Evolutionary conservation across 2,888 invertebrate genomes (phyloP).

Genomic region (Dicyrtoma fusca): DNA sequence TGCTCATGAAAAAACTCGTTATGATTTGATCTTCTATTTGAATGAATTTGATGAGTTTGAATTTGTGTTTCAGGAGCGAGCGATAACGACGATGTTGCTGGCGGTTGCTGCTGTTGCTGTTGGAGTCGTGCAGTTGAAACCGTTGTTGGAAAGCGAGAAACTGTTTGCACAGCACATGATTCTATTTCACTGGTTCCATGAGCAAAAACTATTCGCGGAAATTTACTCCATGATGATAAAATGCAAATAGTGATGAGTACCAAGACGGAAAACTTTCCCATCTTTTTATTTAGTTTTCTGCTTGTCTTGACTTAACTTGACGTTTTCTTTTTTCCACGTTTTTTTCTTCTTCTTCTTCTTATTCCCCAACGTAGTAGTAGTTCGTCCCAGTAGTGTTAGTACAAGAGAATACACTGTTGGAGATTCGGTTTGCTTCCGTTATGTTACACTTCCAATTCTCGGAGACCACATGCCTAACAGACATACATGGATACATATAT

Average conservation of each 20-base stretch:
- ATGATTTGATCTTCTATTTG: constrained; percentile 4
- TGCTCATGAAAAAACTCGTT: constrained; percentile 2
- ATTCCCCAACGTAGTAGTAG: not conserved
- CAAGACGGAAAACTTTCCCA: not conserved
- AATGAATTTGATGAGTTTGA: not conserved
- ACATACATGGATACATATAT: no score
- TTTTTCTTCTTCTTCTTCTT: not conserved
- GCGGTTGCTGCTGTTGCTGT: not conserved
- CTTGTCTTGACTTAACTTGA: not conserved
- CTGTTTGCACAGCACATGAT: constrained; percentile 26
- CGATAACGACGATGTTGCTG: not conserved
- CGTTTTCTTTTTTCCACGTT: not conserved
- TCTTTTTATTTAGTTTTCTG: constrained; percentile 1
- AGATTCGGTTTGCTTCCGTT: no score
- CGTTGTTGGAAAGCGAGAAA: not conserved
- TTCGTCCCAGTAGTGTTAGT: no score
- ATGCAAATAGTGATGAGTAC: constrained; percentile 5
- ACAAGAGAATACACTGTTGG: no score
- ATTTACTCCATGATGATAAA: constrained; percentile 9
- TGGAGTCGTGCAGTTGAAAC: not conserved
- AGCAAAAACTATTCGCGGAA: not conserved
- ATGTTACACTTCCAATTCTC: no score
- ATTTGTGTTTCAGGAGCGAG: not conserved
- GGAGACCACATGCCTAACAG: no score
- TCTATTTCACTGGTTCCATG: constrained; percentile 11